These are phyloP conservation scores for Ceyx melanurus DNA, from an alignment of 2,113 vertebrate species.

Conservation along the genomic window DNA sequence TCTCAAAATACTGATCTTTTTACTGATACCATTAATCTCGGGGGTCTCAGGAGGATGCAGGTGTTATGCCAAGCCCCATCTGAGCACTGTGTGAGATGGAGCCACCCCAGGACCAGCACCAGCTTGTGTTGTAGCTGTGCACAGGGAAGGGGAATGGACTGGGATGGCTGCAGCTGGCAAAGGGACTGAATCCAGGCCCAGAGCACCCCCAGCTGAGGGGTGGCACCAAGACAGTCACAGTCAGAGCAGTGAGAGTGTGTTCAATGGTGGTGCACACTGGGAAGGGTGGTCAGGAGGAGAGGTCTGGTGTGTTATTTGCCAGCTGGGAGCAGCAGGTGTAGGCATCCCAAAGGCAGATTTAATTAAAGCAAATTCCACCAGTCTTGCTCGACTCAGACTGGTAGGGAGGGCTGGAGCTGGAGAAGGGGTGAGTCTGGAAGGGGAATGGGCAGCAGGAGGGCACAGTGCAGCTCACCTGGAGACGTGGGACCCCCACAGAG, in stretches of 20 bases:
- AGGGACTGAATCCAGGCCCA: neutral
- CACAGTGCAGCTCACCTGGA: neutral
- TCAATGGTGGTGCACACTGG: neutral
- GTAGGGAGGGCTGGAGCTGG: neutral
- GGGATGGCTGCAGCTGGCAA: neutral
- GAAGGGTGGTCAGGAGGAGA: neutral
- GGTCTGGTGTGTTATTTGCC: neutral
- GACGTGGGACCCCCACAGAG: neutral
- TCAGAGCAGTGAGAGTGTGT: neutral
- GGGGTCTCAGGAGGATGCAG: neutral
- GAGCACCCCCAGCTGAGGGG: neutral
- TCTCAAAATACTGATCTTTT: neutral
- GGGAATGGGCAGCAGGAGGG: neutral
- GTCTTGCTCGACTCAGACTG: neutral
- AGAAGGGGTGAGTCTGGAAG: rapidly evolving
- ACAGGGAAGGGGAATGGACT: rapidly evolving
- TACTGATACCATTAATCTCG: neutral
- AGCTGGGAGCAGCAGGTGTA: neutral
- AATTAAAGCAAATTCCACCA: neutral
- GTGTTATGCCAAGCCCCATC: neutral
- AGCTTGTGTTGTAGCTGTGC: neutral
- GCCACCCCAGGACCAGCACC: neutral
- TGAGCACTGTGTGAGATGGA: rapidly evolving
- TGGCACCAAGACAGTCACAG: neutral
- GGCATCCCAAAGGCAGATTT: neutral